Evolutionary conservation across 2,797 vertebrate genomes (phyloP).

Genomic region (Neostethus bicornis): DNA sequence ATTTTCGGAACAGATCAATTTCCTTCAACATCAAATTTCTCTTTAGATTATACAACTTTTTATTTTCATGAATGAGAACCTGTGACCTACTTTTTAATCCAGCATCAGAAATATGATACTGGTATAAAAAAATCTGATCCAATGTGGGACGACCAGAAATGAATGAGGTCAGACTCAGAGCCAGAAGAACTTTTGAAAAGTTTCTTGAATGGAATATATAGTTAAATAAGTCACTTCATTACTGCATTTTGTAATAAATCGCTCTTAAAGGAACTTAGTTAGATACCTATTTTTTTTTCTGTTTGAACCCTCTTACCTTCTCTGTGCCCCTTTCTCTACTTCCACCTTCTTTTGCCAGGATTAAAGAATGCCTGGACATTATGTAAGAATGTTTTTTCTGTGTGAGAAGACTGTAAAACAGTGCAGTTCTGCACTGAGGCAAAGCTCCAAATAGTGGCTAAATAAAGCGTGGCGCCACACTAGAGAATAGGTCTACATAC

Average conservation of each 20-base stretch:
- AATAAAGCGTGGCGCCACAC: slow-evolving; percentile 82
- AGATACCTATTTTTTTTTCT: neutral
- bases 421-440: fast-evolving
- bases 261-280: neutral
- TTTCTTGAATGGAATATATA: too few relatives aligned
- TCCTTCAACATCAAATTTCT: too few relatives aligned
- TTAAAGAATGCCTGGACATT: slow-evolving; percentile 43
- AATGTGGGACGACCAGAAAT: slow-evolving; percentile 9
- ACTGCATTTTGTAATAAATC: neutral
- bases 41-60: too few relatives aligned
- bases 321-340: slow-evolving; percentile 1
- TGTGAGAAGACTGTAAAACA: slow-evolving; percentile 41
- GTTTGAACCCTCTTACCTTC: neutral
- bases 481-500: slow-evolving; percentile 86
- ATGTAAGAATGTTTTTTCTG: slow-evolving; percentile 13
- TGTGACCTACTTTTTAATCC: slow-evolving; percentile 47
- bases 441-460: fast-evolving
- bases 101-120: neutral
- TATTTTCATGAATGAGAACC: slow-evolving; percentile 8
- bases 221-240: too few relatives aligned
- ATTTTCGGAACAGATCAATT: too few relatives aligned
- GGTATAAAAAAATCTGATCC: slow-evolving; percentile 7
- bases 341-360: slow-evolving; percentile 2
- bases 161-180: too few relatives aligned
- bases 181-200: too few relatives aligned